Evolutionary conservation across 2,113 vertebrate genomes (phyloP), one percentile per base, ranked within the genome.

Genomic region (Irena cyanogastra): DNA sequence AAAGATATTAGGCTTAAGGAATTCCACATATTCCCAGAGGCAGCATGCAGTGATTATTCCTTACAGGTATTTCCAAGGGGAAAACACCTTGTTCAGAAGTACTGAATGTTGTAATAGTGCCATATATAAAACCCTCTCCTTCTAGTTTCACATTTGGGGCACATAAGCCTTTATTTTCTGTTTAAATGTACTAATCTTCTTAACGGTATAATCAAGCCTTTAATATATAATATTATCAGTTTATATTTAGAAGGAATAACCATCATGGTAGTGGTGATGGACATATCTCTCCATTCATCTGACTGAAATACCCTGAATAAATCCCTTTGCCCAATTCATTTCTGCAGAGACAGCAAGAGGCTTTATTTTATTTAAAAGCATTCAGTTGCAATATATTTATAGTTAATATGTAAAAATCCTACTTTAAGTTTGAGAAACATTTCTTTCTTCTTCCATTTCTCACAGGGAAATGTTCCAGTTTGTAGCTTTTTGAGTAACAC

Each of bases 201-300:
- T 97, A 97, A 95, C 8, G 0, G 70, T 71, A 95, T 95, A 95
- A 97, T 90, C 95, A 94, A 95, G 87, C 53, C 60, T 89, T 76
- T 83, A 95, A 97, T 82, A 94, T 89, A 84, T 75, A 92, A 96
- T 92, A 95, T 86, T 91, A 96, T 94, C 90, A 93, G 93, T 95
- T 95, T 96, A 97, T 95, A 97, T 96, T 96, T 97, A 96, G 95
- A 93, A 96, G 60, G 91, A 92, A 93, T 95, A 96, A 93, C 93
- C 3, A 52, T 90, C 94, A 96, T 0, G n/a, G 89, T 89, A 87
- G 75, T 47, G 49, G 41, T 95, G 95, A 97, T 71, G 80, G 90
- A 95, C 85, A 79, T 95, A 95, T 97, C 96, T 95, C 76, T 90
- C 57, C 85, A 94, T 87, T 96, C 96, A 97, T 97, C 96, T 92